Evolutionary conservation across 2,797 vertebrate genomes (phyloP), one percentile per base, ranked within the genome.

Genomic region (Gallinago nigripennis): DNA sequence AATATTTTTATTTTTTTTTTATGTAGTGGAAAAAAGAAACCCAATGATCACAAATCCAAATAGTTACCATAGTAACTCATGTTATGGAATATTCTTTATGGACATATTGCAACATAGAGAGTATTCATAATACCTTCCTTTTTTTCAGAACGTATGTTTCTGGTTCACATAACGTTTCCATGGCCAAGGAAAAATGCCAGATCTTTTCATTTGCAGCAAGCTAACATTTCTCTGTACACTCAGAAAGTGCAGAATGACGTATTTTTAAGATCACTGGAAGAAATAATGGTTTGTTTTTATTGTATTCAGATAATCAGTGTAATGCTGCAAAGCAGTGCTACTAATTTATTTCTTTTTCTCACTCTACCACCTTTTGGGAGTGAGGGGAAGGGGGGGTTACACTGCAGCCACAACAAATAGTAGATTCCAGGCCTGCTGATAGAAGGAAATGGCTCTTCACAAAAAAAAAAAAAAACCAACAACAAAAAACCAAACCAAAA

Each of bases 61-160:
- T 43, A 94, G 95, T 94, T 96, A 48, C 94, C 65, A 92, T 94
- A 90, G 92, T 65, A 94, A 94, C 92, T 94, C 43, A 41, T 41
- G 31, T 86, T 94, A 65, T 69, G 51, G 30, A 71, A 23, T 82
- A 51, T 93, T 92, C 81, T 87, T 94, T 96, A 89, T 64, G 84
- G 79, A 37, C 41, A 41, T 75, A 88, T 83, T 93, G 82, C 84
- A 86, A 81, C 65, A 68, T 5, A 91, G 15, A 8, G 24, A n/a
- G 30, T 86, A 64, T 71, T 94, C 53, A 25, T 85, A 78, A 93
- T 30, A 30, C 28, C 33, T 63, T 80, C 8, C 35, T 91, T 95
- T 88, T 88, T 92, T 81, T 89, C 77, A 75, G 79, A 94, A 65
- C 1, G 9, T 70, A 53, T 83, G 86, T 81, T 94, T 80, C 65